These are phyloP conservation scores for Automeris io DNA, from an alignment of 2,888 invertebrate species.

Conservation along the genomic window DNA sequence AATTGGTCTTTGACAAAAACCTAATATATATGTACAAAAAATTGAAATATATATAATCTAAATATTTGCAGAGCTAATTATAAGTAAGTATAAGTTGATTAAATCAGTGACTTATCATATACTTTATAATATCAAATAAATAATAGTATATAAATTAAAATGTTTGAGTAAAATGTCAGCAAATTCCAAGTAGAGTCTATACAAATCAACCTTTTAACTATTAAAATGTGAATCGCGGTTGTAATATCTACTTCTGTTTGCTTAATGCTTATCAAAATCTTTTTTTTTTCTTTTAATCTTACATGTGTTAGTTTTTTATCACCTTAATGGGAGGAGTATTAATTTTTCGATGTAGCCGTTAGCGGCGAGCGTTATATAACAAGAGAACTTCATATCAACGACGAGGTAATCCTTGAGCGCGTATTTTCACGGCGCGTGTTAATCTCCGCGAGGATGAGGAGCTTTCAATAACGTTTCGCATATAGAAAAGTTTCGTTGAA, in stretches of 20 bases:
- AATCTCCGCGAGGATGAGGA: slow-evolving; percentile 60
- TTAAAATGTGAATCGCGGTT: not conserved
- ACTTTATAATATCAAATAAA: too few species aligned
- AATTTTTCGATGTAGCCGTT: slow-evolving; percentile 36
- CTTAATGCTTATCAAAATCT: slow-evolving; percentile 10
- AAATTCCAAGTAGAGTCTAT: too few species aligned
- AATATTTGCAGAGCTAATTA: too few species aligned
- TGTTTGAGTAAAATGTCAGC: too few species aligned
- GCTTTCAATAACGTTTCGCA: slow-evolving; percentile 71
- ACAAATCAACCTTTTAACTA: not conserved
- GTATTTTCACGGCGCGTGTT: slow-evolving; percentile 64
- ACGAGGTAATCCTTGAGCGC: slow-evolving; percentile 61
- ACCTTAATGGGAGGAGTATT: slow-evolving; percentile 20
- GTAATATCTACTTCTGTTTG: not conserved
- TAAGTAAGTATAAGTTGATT: too few species aligned
- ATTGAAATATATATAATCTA: too few species aligned
- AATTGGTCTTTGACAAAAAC: too few species aligned
- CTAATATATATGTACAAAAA: too few species aligned
- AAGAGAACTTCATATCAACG: slow-evolving; percentile 59
- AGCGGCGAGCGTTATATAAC: slow-evolving; percentile 37
- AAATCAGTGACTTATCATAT: too few species aligned
- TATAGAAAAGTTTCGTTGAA: slow-evolving; percentile 70
- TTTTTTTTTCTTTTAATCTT: slow-evolving; percentile 10
- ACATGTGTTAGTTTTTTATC: slow-evolving; percentile 21
- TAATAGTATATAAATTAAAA: too few species aligned